Evolutionary conservation across 2,888 invertebrate species (phyloP), one percentile per base, ranked within the genome.

Genomic region (Boloria selene): DNA sequence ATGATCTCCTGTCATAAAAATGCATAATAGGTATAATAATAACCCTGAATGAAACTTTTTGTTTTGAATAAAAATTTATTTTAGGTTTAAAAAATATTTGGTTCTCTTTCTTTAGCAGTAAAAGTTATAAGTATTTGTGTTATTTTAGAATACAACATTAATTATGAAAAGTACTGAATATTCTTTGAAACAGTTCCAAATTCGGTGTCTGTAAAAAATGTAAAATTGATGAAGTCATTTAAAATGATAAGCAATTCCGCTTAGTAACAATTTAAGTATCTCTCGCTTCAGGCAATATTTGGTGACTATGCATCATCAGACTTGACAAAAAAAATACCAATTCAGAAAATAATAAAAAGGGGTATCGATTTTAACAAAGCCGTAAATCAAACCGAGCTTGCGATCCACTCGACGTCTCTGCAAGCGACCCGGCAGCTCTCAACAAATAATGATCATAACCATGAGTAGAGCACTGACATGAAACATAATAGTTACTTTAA

Each of bases 301-400:
- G 3, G 22, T 26, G 56, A 22, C 45, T 45, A 10, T 22, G 56
- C 44, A 22, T 56, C 45, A 45, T 56, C 47, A 26, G 60, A 60
- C 31, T 53, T 38, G 26, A 60, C 42, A 55, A 60, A 49, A 54
- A 42, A 60, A 58, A 31, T 22, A n/a, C 18, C 45, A 22, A 44
- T 44, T 44, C 22, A 55, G 5, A 56, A 45, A 56, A 22, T 55
- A 56, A 54, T 42, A 60, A 65, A 65, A 56, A 56, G n/a, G n/a
- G 44, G n/a, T 56, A 56, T 56, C 26, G 45, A 56, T 56, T 56
- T 56, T 56, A 61, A 49, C 55, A 56, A 50, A 61, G 55, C 61
- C 50, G 61, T 61, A 56, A 65, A 61, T 61, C 61, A 61, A 65
- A 65, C 50, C 16, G 55, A 52, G 52, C 52, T 42, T 42, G 61